Percentiles rank a stretch among this genome's conserved stretches.
Conservation (phyloP, 2,797 vertebrate genomes). For the Megaceryle alcyon region DNA sequence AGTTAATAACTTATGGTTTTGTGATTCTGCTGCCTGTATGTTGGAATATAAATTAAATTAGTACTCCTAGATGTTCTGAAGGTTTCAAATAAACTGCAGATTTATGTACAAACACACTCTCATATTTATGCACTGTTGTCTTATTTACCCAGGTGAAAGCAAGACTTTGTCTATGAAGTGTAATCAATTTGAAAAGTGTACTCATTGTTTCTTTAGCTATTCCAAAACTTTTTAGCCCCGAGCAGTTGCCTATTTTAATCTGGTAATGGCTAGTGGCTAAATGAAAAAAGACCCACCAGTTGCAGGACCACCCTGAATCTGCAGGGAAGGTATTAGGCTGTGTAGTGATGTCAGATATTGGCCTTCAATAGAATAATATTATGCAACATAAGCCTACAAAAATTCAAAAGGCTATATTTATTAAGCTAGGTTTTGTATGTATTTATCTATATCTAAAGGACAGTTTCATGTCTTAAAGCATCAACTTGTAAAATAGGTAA, state of each 20-base stretch:
- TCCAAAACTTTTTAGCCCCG: neutral
- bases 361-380: neutral
- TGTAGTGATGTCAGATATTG: neutral
- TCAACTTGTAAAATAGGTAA: neutral
- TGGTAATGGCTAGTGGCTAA: neutral
- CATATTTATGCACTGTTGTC: slow-evolving; percentile 38
- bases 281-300: neutral
- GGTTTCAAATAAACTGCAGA: slow-evolving; percentile 33
- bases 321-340: neutral
- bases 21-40: slow-evolving; percentile 8
- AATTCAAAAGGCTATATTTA: neutral
- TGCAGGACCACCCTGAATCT: neutral
- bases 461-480: neutral
- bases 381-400: neutral
- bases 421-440: neutral
- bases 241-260: neutral
- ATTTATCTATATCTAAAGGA: neutral
- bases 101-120: slow-evolving; percentile 42
- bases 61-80: slow-evolving; percentile 1
- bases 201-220: neutral
- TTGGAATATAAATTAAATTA: slow-evolving; percentile 66
- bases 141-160: slow-evolving; percentile 42
- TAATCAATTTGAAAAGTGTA: slow-evolving; percentile 21
- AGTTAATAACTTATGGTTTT: slow-evolving; percentile 61
- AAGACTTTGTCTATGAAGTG: slow-evolving; percentile 7